Conservation (phyloP, 2,797 vertebrate species). For the Pseudochromis fuscus region DNA sequence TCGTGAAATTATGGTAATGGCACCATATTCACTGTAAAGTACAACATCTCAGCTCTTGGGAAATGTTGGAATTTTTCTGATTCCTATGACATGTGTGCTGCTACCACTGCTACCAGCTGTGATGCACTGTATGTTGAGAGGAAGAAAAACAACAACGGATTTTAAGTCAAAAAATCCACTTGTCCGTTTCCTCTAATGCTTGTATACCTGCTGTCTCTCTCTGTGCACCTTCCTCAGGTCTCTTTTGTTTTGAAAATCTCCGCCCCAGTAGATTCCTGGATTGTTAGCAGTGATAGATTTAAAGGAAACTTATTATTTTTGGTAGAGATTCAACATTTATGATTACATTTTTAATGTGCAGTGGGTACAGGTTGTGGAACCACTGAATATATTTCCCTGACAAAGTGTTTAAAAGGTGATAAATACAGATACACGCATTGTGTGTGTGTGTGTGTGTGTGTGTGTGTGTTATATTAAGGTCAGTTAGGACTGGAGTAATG, state of each 20-base stretch:
- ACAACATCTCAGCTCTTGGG: no score
- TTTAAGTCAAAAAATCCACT: no score
- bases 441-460: no score
- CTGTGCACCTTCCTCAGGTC: neutral
- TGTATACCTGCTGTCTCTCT: neutral
- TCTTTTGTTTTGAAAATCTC: no score
- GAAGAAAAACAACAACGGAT: no score
- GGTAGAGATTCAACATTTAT: neutral
- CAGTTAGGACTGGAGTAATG: neutral
- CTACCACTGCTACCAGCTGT: neutral
- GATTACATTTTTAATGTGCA: neutral
- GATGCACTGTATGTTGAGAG: no score
- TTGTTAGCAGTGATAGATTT: neutral
- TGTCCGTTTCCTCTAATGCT: neutral
- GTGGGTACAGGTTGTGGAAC: neutral
- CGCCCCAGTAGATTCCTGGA: no score
- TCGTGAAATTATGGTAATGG: no score
- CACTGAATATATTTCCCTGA: neutral
- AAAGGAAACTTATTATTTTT: neutral
- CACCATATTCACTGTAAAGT: no score
- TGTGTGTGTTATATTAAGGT: no score
- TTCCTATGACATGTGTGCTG: neutral
- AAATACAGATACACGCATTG: no score
- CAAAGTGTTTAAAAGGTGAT: neutral
- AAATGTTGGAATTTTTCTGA: no score